Evolutionary conservation across 2,797 vertebrate species (phyloP).

Genomic region (Sebastes cheni): DNA sequence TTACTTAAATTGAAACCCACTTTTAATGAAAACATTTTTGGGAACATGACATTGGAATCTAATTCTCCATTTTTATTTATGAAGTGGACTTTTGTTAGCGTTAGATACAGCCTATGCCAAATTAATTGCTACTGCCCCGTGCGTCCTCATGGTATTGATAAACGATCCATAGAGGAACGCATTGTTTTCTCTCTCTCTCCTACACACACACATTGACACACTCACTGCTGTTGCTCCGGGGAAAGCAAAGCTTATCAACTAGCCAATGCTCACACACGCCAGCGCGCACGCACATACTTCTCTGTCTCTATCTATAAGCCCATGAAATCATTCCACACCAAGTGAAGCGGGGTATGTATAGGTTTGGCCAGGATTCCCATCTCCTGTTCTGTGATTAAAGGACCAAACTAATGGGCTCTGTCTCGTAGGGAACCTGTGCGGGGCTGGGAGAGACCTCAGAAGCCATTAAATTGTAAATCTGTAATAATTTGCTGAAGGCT

Average conservation of each 20-base stretch:
- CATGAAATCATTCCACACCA: constrained; percentile 60
- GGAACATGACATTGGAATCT: constrained; percentile 17
- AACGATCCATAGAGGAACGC: constrained; percentile 33
- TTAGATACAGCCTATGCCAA: constrained; percentile 34
- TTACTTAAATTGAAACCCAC: neutral
- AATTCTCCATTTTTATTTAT: constrained; percentile 30
- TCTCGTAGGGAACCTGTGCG: constrained; percentile 75
- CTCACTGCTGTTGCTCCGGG: constrained; percentile 23
- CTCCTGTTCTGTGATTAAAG: constrained; percentile 82
- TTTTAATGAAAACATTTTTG: constrained; percentile 30
- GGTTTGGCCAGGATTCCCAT: constrained; percentile 73
- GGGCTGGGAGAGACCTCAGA: constrained; percentile 78
- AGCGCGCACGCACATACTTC: constrained; percentile 14
- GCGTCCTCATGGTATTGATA: constrained; percentile 55
- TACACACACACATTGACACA: neutral
- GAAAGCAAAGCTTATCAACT: constrained; percentile 63
- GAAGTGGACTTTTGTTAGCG: constrained; percentile 40
- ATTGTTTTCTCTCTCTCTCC: constrained; percentile 1
- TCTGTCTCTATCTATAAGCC: constrained; percentile 59
- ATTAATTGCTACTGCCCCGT: constrained; percentile 50
- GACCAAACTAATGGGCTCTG: constrained; percentile 81
- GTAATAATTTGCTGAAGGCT: constrained; percentile 82
- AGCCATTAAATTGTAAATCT: constrained; percentile 87
- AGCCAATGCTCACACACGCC: constrained; percentile 20
- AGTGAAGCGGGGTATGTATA: constrained; percentile 52